Percentiles rank a stretch among this genome's conserved stretches.
These are phyloP conservation scores for Omphaloscelis lunosa DNA, from an alignment of 2,888 invertebrate genomes.

Conservation along the genomic window DNA sequence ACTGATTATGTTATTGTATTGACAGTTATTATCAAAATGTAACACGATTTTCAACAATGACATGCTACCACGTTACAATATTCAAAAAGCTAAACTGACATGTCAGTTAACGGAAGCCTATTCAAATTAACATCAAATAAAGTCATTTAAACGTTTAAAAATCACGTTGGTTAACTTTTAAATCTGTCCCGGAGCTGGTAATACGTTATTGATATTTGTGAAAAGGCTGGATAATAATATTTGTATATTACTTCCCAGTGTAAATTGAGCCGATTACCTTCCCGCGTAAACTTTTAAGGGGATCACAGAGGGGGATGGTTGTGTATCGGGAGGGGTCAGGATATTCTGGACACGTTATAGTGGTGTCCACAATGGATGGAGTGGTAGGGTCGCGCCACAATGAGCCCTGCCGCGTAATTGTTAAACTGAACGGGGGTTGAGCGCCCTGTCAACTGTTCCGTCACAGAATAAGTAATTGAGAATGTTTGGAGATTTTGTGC, in stretches of 20 bases:
- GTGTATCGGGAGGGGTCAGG: constrained; percentile 68
- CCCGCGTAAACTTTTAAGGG: constrained; percentile 54
- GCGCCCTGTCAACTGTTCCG: constrained; percentile 88
- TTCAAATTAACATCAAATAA: constrained; percentile 76
- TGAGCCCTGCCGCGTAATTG: constrained; percentile 89
- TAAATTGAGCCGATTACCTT: constrained; percentile 75
- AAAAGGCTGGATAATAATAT: constrained; percentile 90
- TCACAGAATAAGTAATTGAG: constrained; percentile 82
- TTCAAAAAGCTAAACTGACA: constrained; percentile 7
- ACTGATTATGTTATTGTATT: neutral
- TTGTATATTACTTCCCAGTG: constrained; percentile 83
- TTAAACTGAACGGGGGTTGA: constrained; percentile 90
- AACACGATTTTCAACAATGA: neutral
- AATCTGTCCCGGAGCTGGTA: constrained; percentile 88
- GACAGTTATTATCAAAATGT: neutral
- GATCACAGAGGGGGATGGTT: constrained; percentile 65
- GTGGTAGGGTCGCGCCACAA: constrained; percentile 88
- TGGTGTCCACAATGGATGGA: constrained; percentile 88
- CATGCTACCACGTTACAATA: constrained; percentile 6
- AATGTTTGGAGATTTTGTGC: constrained; percentile 68
- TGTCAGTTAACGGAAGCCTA: constrained; percentile 35
- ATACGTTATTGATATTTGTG: constrained; percentile 90
- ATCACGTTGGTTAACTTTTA: constrained; percentile 86
- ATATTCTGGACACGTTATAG: constrained; percentile 77
- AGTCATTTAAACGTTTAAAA: constrained; percentile 74